Evolutionary conservation across 2,888 invertebrate genomes (phyloP), one percentile per base, ranked within the genome.

Genomic region (Drosophila quasianomalipes): DNA sequence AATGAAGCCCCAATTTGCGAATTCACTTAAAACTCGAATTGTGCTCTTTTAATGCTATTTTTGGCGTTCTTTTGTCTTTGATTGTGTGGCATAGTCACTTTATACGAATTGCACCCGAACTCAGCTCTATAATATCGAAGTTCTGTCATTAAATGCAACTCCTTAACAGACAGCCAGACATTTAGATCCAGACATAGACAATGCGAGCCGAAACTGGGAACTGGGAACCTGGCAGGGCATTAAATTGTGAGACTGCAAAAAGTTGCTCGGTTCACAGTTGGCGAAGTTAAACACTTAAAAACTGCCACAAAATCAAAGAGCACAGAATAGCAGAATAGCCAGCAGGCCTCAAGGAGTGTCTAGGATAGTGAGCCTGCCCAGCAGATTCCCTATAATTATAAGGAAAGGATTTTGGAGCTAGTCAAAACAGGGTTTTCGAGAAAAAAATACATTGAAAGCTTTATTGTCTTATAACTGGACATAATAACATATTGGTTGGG

Each of bases 221-320:
- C 16, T 67, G 30, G 10, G 12, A 37, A 31, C 16, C 37, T 26
- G 37, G 37, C 47, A 55, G 65, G 72, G 72, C 67, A 63, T 76
- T 89, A 78, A 87, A 87, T 89, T 89, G 78, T 80, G 78, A 74
- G 79, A 70, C 80, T 78, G 85, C 80, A 78, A 68, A 74, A 80
- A 82, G 72, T 71, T 49, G 31, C 47, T 19, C 19, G 31, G 51
- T 28, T 33, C 49, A 31, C 63, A 67, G 63, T 53, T 74, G 62
- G 57, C 58, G 64, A 87, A 82, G 80, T 78, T 89, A 74, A 84
- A 73, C 87, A 89, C 87, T 89, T 89, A 78, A 87, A 77, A 80
- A 75, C 80, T 83, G 82, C 82, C 82, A 80, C 70, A 70, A 84
- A 89, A 89, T 86, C 89, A 89, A 79, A 86, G 71, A 79, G 79